Conservation (phyloP, 2,888 invertebrate species). For the Hipparchia semele region DNA sequence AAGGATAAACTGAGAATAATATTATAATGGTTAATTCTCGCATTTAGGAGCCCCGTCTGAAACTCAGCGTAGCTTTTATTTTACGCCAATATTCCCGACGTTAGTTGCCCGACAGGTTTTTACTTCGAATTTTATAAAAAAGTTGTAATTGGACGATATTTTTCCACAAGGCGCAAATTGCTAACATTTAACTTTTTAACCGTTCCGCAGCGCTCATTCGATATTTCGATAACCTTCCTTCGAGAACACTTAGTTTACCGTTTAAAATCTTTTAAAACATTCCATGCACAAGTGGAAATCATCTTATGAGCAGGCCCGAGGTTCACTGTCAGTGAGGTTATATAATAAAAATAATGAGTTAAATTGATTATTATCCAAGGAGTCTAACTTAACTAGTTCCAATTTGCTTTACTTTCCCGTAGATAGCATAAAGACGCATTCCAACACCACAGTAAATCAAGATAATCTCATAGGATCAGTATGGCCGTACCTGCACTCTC, state of each 20-base stretch:
- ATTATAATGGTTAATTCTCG: constrained; percentile 4
- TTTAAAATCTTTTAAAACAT: no score
- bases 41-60: constrained; percentile 29
- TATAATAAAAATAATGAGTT: no score
- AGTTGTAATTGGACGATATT: constrained; percentile 41
- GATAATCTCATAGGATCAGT: not conserved
- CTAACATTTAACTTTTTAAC: constrained; percentile 30
- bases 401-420: no score
- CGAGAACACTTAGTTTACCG: no score
- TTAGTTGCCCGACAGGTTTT: constrained; percentile 40
- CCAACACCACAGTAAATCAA: not conserved
- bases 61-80: constrained; percentile 41
- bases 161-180: constrained; percentile 37
- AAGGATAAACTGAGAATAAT: no score
- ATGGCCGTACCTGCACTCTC: not conserved
- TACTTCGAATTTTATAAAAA: constrained; percentile 40
- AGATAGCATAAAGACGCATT: no score
- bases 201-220: constrained; percentile 15
- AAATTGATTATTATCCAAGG: no score
- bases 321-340: no score
- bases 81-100: constrained; percentile 41
- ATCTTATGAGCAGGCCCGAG: no score
- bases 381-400: no score
- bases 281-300: no score
- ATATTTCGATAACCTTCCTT: not conserved